Percentiles rank a stretch among this genome's conserved stretches.
Conservation (phyloP, 2,888 invertebrate genomes). For the Boloria selene region DNA sequence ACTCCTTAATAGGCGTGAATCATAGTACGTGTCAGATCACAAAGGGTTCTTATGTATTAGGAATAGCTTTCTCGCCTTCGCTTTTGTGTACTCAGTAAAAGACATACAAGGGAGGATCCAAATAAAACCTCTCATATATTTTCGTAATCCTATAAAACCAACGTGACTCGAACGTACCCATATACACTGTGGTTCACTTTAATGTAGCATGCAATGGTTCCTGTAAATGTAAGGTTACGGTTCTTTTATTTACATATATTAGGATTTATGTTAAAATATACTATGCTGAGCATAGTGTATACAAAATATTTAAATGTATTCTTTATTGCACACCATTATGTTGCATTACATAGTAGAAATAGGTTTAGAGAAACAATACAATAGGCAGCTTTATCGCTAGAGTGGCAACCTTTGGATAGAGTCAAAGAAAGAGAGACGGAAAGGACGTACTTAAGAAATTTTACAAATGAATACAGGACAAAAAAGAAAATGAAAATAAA, state of each 20-base stretch:
- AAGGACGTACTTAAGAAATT: too few species aligned
- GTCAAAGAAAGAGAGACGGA: too few species aligned
- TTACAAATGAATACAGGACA: too few species aligned
- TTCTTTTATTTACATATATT: conserved; percentile 13
- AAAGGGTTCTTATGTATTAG: conserved; percentile 27
- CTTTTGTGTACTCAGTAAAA: conserved; percentile 26
- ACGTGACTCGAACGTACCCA: conserved; percentile 25
- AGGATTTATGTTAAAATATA: conserved; percentile 10
- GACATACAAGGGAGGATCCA: conserved; percentile 24
- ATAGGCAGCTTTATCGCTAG: too few species aligned
- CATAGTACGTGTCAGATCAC: conserved; percentile 35
- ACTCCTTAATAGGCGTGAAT: conserved; percentile 30
- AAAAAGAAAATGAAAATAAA: too few species aligned
- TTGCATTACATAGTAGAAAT: too few species aligned
- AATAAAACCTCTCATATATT: conserved; percentile 31
- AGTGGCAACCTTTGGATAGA: too few species aligned
- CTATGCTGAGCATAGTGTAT: not conserved
- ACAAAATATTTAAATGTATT: too few species aligned
- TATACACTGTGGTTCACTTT: conserved; percentile 28
- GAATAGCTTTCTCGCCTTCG: conserved; percentile 31
- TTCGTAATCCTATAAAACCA: conserved; percentile 35
- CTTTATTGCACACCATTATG: too few species aligned
- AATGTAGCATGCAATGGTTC: conserved; percentile 27
- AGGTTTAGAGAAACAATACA: too few species aligned
- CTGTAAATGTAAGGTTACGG: conserved; percentile 21